Evolutionary conservation across 2,888 invertebrate species (phyloP).

Genomic region (Cynaeus angustus): DNA sequence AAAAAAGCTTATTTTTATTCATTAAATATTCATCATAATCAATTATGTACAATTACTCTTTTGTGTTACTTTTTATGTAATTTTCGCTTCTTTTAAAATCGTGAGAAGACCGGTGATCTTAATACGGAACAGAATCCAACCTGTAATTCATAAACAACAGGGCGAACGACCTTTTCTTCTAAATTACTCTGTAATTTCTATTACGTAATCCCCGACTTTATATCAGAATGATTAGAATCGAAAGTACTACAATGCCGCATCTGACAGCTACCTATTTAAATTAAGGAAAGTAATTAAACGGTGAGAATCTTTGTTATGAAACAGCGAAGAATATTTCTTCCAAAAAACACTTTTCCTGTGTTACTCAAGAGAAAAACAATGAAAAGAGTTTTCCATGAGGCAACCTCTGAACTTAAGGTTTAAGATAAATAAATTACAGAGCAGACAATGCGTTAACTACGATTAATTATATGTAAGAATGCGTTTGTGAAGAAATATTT

Average conservation of each 20-base stretch:
- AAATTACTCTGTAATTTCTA: constrained; percentile 35
- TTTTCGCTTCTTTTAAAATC: background rate
- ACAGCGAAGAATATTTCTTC: constrained; percentile 21
- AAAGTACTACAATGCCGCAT: constrained; percentile 32
- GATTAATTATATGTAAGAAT: constrained; percentile 28
- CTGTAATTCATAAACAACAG: constrained; percentile 8
- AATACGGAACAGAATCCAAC: constrained; percentile 7
- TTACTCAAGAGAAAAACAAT: constrained; percentile 19
- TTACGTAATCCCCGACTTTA: constrained; percentile 24
- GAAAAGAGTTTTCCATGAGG: constrained; percentile 4
- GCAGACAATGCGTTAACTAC: constrained; percentile 13
- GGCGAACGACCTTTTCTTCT: constrained; percentile 32
- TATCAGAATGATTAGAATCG: constrained; percentile 33
- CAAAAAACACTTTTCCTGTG: constrained; percentile 27
- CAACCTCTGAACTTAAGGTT: background rate
- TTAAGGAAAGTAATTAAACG: constrained; percentile 34
- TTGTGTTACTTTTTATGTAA: too few species aligned
- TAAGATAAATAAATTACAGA: constrained; percentile 16
- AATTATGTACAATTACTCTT: too few species aligned
- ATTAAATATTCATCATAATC: too few species aligned
- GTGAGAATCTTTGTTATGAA: constrained; percentile 29
- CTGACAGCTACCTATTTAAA: constrained; percentile 29
- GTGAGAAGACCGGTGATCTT: constrained; percentile 11
- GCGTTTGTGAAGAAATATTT: constrained; percentile 21
- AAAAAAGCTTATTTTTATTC: too few species aligned